Conservation (phyloP, 2,113 vertebrate genomes). For the Echinops telfairi region DNA sequence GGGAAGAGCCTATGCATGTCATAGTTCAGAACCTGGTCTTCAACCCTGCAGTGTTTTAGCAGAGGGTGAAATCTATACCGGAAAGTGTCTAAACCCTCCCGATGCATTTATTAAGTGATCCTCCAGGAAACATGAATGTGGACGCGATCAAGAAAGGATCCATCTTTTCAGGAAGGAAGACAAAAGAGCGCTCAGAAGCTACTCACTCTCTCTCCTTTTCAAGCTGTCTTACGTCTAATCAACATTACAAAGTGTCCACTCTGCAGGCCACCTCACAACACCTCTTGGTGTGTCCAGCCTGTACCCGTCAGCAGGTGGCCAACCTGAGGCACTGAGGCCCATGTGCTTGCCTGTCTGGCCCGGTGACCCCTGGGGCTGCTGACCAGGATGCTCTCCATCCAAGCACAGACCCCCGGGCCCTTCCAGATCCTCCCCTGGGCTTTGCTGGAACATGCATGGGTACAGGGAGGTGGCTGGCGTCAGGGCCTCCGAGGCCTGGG, state of each 20-base stretch:
- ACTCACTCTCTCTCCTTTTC: no score
- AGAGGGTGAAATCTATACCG: neutral
- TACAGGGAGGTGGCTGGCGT: no score
- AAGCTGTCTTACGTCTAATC: neutral
- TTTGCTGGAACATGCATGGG: no score
- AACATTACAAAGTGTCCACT: neutral
- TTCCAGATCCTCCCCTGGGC: no score
- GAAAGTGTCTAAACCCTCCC: neutral
- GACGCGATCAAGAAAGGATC: neutral
- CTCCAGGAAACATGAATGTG: neutral
- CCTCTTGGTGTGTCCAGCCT: neutral
- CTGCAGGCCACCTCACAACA: neutral
- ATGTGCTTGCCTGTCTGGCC: fast-evolving
- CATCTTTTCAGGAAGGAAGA: neutral
- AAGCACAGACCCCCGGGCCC: neutral
- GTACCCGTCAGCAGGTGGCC: no score
- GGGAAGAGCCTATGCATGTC: conserved; percentile 19
- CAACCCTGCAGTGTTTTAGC: neutral
- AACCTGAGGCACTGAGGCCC: neutral
- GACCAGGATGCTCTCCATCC: neutral
- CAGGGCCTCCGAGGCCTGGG: no score
- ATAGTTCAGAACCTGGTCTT: neutral
- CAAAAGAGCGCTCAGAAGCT: no score
- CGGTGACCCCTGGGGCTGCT: fast-evolving
- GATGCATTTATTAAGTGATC: neutral